Base-by-base conservation (phyloP, 2,888 invertebrate genomes). In the Diarsia dahlii region DNA sequence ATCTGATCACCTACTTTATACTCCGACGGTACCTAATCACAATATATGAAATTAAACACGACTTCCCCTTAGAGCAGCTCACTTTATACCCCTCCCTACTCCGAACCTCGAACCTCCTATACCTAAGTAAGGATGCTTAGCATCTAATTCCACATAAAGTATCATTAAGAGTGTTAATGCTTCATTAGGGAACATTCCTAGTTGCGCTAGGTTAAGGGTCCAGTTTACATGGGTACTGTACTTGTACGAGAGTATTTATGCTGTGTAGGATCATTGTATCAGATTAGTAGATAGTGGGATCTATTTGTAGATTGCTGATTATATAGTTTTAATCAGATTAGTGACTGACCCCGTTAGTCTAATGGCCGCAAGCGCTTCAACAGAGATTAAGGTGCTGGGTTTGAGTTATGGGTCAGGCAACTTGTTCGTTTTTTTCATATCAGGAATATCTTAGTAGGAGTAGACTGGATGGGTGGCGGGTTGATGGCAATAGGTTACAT, bases 1-100 rank as follows among this genome's bases (percentile, higher is more conserved):
- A 39, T 39, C 39, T 1, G 39, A 39, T 39, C n/a, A 39, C 23
- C 60, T 20, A 71, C 15, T 73, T 72, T 20, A 15, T 54, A 15
- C 39, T 48, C 73, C 4, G 50, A 56, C 82, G 34, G 64, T 87
- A 85, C 67, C 48, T 60, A 78, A 74, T 76, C 56, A 70, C 73
- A 87, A 65, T 63, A 81, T 28, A 56, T 84, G 66, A 71, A 75
- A 75, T 74, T 69, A 78, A 81, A 86, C 64, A 67, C 84, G 54
- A 6, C 10, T 39, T n/a, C 10, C 15, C 48, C n/a, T n/a, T n/a
- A n/a, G n/a, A n/a, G n/a, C 46, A 1, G 39, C 46, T 18, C 13
- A n/a, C 54, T 48, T 28, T 56, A 2, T 18, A 3, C 28, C n/a
- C 9, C n/a, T 3, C 63, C 9, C 23, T 72, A 12, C 28, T 60